These are phyloP conservation scores for Siphamia tubifer DNA, from an alignment of 2,113 vertebrate genomes.

Conservation along the genomic window DNA sequence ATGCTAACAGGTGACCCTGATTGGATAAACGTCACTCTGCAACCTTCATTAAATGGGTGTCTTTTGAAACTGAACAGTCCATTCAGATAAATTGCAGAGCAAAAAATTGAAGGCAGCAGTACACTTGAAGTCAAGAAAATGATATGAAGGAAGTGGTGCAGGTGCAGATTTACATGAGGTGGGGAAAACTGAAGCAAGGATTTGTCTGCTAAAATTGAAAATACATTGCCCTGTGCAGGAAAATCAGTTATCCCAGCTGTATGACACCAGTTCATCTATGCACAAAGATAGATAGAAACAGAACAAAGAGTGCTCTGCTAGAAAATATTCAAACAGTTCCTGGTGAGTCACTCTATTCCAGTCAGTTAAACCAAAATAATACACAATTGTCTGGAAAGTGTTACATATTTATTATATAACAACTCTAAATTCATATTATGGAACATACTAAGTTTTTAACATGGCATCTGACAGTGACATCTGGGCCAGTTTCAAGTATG, in stretches of 20 bases:
- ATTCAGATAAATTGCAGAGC: not conserved
- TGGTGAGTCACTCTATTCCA: too few species aligned
- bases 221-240: not conserved
- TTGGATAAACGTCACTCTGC: not conserved
- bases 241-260: not conserved
- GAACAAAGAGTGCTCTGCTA: not conserved
- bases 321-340: not conserved
- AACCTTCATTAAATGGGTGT: not conserved
- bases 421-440: too few species aligned
- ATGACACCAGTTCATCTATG: not conserved
- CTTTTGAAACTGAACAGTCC: not conserved
- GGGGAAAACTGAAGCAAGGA: not conserved
- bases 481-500: too few species aligned
- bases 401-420: too few species aligned
- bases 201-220: not conserved
- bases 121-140: not conserved
- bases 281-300: not conserved
- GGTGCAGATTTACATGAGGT: not conserved
- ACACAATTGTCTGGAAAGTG: not conserved
- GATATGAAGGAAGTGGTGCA: not conserved
- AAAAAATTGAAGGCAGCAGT: not conserved
- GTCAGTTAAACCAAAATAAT: not conserved
- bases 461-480: too few species aligned
- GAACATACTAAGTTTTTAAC: too few species aligned
- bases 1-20: conserved; percentile 8